A percentile compares a stretch with the other conserved stretches of the same genome.
Conservation (phyloP, 2,113 vertebrate genomes). For the Siniperca knerii region DNA sequence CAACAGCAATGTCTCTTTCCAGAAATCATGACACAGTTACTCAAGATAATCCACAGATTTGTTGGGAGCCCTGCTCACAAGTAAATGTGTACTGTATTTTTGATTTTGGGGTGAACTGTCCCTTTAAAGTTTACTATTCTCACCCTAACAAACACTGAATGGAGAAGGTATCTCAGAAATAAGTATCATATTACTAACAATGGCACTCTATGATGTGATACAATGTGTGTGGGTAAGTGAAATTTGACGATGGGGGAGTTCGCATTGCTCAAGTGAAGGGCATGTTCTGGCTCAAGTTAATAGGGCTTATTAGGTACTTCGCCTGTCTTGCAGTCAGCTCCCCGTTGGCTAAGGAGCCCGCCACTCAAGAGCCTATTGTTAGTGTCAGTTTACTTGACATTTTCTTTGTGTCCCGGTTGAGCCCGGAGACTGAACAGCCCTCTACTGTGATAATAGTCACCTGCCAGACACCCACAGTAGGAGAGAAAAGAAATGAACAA, state of each 20-base stretch:
- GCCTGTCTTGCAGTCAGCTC: slow-evolving; percentile 20
- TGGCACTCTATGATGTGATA: background rate
- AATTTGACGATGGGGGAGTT: background rate
- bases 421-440: slow-evolving; percentile 29
- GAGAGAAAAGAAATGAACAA: slow-evolving; percentile 9
- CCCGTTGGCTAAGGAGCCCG: slow-evolving; percentile 13
- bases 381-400: slow-evolving; percentile 56
- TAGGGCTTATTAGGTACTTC: slow-evolving; percentile 39
- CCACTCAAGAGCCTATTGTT: slow-evolving; percentile 36
- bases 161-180: background rate
- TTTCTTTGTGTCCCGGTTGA: slow-evolving; percentile 53
- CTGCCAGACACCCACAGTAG: slow-evolving; percentile 40
- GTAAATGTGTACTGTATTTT: no score
- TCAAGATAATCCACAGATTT: no score
- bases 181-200: background rate
- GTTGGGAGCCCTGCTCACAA: no score
- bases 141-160: background rate
- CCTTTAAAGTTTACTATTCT: background rate
- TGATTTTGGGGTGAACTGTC: no score
- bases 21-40: no score
- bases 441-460: slow-evolving; percentile 60
- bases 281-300: slow-evolving; percentile 31
- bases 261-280: background rate
- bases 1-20: no score
- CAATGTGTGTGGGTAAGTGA: background rate